Base-by-base conservation (phyloP, 1,140 invertebrate genomes). In the Leptoteleia sp. region DNA sequence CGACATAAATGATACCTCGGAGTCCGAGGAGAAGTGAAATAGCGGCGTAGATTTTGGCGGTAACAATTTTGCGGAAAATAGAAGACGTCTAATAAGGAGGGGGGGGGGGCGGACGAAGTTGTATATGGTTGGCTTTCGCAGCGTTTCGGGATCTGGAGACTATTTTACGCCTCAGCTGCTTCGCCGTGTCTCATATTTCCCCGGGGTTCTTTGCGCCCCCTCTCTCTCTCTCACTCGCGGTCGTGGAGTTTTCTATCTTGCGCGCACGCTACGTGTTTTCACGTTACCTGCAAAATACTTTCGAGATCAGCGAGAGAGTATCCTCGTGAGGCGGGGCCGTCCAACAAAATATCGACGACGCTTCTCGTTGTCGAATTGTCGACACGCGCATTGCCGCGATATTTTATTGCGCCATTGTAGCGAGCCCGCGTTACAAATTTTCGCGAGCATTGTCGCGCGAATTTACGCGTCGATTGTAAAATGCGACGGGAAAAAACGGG, bases 91-190 rank as follows among this genome's bases (percentile, higher is more conserved):
- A 73, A 77, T 75, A 81, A 77, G 70, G 54, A n/a, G n/a, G n/a
- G n/a, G n/a, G n/a, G n/a, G n/a, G n/a, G n/a, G n/a, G 62, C 11
- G 52, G 37, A 77, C 68, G 71, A 71, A 71, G 76, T 76, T 68
- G 65, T 68, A 67, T 78, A 78, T 61, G 67, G 67, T 78, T 78
- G 61, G 61, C 54, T 78, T 78, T 72, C 67, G 67, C 67, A 38
- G 75, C 75, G 67, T 71, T 78, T 65, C 75, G 75, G 67, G 75
- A 77, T 77, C 75, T 54, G n/a, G 75, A 77, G 75, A 77, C 84
- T 86, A 87, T 86, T 89, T 88, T 83, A 86, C 82, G 82, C 22
- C 86, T 88, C 83, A 84, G 83, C 80, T 86, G 82, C 85, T 76
- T 82, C 75, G 72, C 85, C 84, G 83, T 88, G 84, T 85, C 81